phyloP scores from a whole-genome alignment of 2,797 vertebrate species.

The Cynodonichthys magdalenae region DNA sequence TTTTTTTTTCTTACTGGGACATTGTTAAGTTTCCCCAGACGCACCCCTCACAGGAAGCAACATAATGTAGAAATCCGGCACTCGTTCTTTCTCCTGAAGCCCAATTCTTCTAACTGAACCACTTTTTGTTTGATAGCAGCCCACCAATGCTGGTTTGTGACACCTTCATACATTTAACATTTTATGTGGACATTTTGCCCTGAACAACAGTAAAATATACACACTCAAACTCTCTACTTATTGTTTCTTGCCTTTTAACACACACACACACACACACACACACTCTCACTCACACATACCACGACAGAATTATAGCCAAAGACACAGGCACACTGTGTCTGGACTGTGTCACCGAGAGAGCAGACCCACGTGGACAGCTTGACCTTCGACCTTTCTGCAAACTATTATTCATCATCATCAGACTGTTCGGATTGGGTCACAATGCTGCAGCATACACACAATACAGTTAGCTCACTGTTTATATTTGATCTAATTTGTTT shows the following conservation, averaged over 20 bases:
- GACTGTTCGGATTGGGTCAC: constrained; percentile 22
- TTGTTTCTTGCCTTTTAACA: constrained; percentile 12
- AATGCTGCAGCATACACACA: constrained; percentile 29
- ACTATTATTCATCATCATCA: constrained; percentile 76
- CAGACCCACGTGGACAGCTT: constrained; percentile 69
- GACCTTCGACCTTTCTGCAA: constrained; percentile 58
- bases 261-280: constrained; percentile 14
- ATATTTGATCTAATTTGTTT: constrained; percentile 25
- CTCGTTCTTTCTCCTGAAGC: background rate
- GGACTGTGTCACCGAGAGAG: constrained; percentile 68
- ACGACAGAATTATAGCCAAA: constrained; percentile 42
- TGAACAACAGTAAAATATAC: background rate
- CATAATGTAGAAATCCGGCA: background rate
- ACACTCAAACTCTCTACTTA: constrained; percentile 2
- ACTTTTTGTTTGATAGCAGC: background rate
- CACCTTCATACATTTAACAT: background rate
- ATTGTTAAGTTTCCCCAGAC: constrained; percentile 9
- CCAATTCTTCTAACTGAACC: background rate
- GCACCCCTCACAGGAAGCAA: background rate
- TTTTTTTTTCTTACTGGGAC: background rate
- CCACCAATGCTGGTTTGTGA: background rate
- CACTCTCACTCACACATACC: constrained; percentile 24
- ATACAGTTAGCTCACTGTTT: constrained; percentile 31
- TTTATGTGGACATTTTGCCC: background rate
- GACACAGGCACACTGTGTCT: constrained; percentile 51